Evolutionary conservation across 2,888 invertebrate genomes (phyloP), one percentile per base, ranked within the genome.

Genomic region (Acronicta leporina): DNA sequence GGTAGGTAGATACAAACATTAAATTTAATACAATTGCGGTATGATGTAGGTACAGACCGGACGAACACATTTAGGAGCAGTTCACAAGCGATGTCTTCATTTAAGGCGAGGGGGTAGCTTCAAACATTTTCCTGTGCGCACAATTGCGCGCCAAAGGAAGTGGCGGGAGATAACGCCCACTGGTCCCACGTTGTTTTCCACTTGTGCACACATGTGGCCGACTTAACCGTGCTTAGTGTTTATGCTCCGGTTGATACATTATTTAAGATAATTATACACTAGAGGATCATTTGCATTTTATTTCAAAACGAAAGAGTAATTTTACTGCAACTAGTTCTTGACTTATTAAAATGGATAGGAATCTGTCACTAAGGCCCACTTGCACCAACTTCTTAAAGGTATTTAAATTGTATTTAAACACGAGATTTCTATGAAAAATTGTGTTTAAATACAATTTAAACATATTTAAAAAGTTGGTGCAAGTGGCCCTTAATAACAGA

Each of bases 91-190:
- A 66, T 62, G 66, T 73, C 68, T 72, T 69, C 74, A 75, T 82
- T 73, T 63, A 51, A 33, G 64, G 16, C 66, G 56, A 61, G 71
- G 53, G 70, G 63, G 62, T 62, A 56, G 59, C 47, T 71, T 67
- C 57, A 64, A 65, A 63, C 68, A 73, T 75, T 76, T 76, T 74
- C 70, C 80, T 63, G 74, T 49, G 54, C 70, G 73, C 79, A 78
- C 85, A 83, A 81, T 81, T 81, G 79, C 68, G 68, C 78, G 66
- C 74, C 83, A 85, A 82, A 87, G 86, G 85, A 82, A 84, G 81
- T 65, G 77, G 73, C 61, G 52, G 67, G 69, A 82, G 81, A 81
- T 82, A 82, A 77, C 73, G 67, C 63, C 58, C 75, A 63, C 49
- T 73, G 70, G 67, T 45, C 68, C 62, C 59, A 57, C 59, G 63